Evolutionary conservation across 2,113 vertebrate genomes (phyloP), one percentile per base, ranked within the genome.

Genomic region (Alouatta palliata): DNA sequence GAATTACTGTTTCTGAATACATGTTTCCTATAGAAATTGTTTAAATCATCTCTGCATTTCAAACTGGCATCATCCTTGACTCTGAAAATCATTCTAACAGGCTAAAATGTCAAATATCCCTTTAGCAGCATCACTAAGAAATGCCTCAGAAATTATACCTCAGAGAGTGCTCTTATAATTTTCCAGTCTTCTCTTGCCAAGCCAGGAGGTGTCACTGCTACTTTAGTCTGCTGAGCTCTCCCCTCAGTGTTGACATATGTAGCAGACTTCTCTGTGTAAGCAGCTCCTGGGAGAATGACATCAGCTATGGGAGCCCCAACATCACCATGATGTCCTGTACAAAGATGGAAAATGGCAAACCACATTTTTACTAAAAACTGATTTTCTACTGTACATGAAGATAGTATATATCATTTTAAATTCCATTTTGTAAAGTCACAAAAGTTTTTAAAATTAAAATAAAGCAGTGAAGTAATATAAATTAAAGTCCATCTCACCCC

Each of bases 231-330:
- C 87, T 99, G 99, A 94, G 99, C 99, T 95, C 99, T 98, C 14
- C 99, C 99, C 98, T 99, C 99, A 0, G 99, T 99, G 97, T 99
- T 99, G 73, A 99, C 99, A 0, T 99, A 99, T 0, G 99, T 99
- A 91, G 98, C 99, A 0, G 98, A 98, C 96, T 99, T 99, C 98
- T 99, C 99, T 6, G 99, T 99, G 97, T 99, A 99, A 0, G 99
- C 99, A 71, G 99, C 99, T 35, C 99, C 99, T 0, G 99, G 99
- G 30, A 99, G 98, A 98, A 99, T 99, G 91, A 99, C 95, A 92
- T 99, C 99, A 35, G 99, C 99, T 98, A 99, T 99, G 0, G 99
- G 98, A 76, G 99, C 99, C 70, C 99, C 99, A 10, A 99, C 98
- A 56, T 99, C 99, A 45, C 99, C 99, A 0, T 99, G 99, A 97